A percentile compares a stretch with the other conserved stretches of the same genome.
Evolutionary conservation across 2,113 vertebrate genomes (phyloP).

Genomic region (Apodemus speciosus): DNA sequence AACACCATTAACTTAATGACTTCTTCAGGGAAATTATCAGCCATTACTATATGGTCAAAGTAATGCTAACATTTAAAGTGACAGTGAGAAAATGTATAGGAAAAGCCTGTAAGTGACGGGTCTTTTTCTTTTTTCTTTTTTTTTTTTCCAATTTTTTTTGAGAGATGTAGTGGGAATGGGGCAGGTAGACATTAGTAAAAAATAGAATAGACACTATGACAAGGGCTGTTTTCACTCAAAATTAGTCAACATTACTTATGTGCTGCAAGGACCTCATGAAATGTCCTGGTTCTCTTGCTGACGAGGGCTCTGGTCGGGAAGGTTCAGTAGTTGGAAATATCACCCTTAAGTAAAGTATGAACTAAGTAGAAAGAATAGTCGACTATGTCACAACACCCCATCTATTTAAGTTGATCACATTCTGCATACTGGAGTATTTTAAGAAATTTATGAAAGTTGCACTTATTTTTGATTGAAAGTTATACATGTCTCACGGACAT

Average conservation of each 20-base stretch:
- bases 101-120: background rate
- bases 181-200: background rate
- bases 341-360: slow-evolving; percentile 15
- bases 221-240: background rate
- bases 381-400: slow-evolving; percentile 39
- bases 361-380: slow-evolving; percentile 52
- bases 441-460: slow-evolving; percentile 79
- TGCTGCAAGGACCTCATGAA: background rate
- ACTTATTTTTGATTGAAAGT: slow-evolving; percentile 81
- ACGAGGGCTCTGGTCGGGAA: background rate
- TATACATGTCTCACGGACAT: slow-evolving; percentile 81
- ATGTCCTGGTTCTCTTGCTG: background rate
- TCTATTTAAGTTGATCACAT: slow-evolving; percentile 72
- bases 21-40: slow-evolving; percentile 37
- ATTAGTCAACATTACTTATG: background rate
- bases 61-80: slow-evolving; percentile 8
- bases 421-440: slow-evolving; percentile 75
- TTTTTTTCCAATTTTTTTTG: background rate
- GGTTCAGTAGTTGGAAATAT: background rate
- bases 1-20: slow-evolving; percentile 16
- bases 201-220: background rate
- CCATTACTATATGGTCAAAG: background rate
- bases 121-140: background rate
- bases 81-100: background rate
- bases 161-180: background rate